Evolutionary conservation across 2,797 vertebrate genomes (phyloP).

Genomic region (Melanotaenia pygmaea): DNA sequence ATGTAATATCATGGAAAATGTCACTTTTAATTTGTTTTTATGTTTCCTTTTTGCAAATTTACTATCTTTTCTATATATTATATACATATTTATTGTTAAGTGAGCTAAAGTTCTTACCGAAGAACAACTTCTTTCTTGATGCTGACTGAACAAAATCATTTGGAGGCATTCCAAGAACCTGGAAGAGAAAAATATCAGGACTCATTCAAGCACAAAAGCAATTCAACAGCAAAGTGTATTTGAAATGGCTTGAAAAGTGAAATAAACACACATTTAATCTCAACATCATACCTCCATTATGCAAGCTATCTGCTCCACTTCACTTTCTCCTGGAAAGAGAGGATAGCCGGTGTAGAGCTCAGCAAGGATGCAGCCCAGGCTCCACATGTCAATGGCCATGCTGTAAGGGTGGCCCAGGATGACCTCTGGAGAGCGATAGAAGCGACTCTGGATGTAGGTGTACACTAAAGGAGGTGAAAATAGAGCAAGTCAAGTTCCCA

Average conservation of each 20-base stretch:
- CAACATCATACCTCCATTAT: conserved; percentile 91
- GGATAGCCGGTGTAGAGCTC: conserved; percentile 92
- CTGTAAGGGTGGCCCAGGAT: conserved; percentile 93
- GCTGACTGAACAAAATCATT: conserved; percentile 90
- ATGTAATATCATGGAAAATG: too few species aligned
- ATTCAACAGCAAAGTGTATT: background rate
- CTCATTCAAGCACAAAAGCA: conserved; percentile 6
- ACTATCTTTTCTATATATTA: too few species aligned
- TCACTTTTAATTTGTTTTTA: too few species aligned
- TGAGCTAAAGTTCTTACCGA: conserved; percentile 83
- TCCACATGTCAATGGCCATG: conserved; percentile 98
- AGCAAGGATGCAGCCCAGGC: conserved; percentile 92
- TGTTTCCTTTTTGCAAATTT: too few species aligned
- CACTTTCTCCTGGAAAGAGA: conserved; percentile 92
- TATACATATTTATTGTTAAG: too few species aligned
- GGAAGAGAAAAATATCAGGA: conserved; percentile 44
- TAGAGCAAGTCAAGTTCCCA: background rate
- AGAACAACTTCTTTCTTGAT: conserved; percentile 89
- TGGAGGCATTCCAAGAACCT: conserved; percentile 93
- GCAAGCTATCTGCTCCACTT: conserved; percentile 93
- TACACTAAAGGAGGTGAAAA: conserved; percentile 81
- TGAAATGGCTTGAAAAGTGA: background rate
- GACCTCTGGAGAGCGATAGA: conserved; percentile 95
- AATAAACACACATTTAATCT: background rate
- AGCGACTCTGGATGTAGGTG: conserved; percentile 94